These are phyloP conservation scores for Amphipyra tragopoginis DNA, from an alignment of 2,888 invertebrate species.

Conservation along the genomic window DNA sequence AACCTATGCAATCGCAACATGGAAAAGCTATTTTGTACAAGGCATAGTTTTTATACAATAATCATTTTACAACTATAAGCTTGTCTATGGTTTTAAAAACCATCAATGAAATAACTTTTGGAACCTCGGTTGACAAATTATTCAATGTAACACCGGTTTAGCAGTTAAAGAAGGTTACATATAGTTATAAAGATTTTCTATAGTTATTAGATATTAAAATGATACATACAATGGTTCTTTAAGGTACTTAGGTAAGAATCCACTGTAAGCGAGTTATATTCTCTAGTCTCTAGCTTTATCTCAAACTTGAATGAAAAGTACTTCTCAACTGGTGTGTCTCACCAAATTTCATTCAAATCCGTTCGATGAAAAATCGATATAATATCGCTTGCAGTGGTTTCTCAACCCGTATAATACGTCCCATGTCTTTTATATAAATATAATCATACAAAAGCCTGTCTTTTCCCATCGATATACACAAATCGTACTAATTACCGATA, in stretches of 20 bases:
- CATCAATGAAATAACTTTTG: constrained; percentile 12
- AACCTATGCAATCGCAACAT: constrained; percentile 54
- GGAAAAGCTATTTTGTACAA: constrained; percentile 64
- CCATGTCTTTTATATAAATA: constrained; percentile 36
- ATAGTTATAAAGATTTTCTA: constrained; percentile 23
- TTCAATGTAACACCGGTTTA: neutral
- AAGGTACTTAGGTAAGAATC: constrained; percentile 17
- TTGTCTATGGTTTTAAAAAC: constrained; percentile 47
- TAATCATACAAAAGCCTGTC: constrained; percentile 27
- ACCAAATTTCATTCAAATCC: no score
- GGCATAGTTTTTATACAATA: constrained; percentile 56
- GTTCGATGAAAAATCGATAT: neutral
- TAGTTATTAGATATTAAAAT: constrained; percentile 19
- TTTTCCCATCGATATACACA: constrained; percentile 21
- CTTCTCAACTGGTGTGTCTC: no score
- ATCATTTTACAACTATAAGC: constrained; percentile 46
- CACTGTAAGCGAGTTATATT: constrained; percentile 14
- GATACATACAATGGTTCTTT: constrained; percentile 22
- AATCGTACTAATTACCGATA: constrained; percentile 20
- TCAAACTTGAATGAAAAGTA: no score
- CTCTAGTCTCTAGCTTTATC: no score
- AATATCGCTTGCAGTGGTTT: constrained; percentile 45
- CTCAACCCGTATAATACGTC: constrained; percentile 25
- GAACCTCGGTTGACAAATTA: neutral
- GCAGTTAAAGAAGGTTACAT: constrained; percentile 16